Evolutionary conservation across 2,888 invertebrate genomes (phyloP).

Genomic region (Tetranychus piercei): DNA sequence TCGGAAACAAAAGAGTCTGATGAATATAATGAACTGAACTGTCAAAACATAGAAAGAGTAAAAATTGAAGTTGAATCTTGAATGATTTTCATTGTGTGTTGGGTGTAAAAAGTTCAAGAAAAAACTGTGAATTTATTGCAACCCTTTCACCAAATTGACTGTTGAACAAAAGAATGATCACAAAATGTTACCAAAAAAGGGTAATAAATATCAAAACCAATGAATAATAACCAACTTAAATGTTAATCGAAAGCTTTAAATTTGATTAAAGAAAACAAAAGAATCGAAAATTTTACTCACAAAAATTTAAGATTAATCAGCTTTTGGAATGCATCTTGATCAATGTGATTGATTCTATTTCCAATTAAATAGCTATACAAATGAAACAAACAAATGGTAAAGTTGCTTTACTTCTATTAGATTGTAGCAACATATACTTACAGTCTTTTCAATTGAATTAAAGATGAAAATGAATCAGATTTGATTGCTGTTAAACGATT

Average conservation of each 20-base stretch:
- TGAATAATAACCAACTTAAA: background rate
- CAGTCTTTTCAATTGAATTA: background rate
- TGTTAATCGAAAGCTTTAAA: background rate
- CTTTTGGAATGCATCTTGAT: conserved; percentile 7
- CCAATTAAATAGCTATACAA: background rate
- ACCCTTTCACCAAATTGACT: too few species aligned
- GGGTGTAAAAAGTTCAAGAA: too few species aligned
- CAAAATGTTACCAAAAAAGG: too few species aligned
- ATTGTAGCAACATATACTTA: background rate
- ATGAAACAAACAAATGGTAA: background rate
- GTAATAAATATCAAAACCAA: too few species aligned
- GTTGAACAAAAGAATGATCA: too few species aligned
- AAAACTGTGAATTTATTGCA: too few species aligned
- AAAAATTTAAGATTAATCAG: background rate
- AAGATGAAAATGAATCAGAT: background rate
- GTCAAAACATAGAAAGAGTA: background rate
- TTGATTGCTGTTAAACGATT: background rate
- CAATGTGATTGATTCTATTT: conserved; percentile 1
- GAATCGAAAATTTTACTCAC: background rate
- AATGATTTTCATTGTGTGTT: too few species aligned
- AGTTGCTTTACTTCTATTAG: background rate
- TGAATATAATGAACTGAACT: too few species aligned
- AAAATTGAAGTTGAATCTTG: background rate
- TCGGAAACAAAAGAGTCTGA: too few species aligned
- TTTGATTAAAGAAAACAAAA: background rate